phyloP scores from a whole-genome alignment of 1,140 invertebrate species.

The Odontomachus brunneus region DNA sequence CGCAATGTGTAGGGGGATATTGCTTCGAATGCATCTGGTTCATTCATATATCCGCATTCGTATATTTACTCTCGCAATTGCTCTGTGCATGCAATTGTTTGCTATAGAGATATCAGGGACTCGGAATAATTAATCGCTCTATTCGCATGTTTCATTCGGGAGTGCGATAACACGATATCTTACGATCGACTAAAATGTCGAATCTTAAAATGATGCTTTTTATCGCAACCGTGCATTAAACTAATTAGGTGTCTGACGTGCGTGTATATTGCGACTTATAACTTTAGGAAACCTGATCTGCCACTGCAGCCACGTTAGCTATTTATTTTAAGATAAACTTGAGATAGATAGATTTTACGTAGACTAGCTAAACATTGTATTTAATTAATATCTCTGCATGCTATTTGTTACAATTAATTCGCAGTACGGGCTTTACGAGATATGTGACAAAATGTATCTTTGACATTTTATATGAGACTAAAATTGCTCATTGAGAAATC shows the following conservation, averaged over 20 bases:
- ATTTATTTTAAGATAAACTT: too few relatives aligned
- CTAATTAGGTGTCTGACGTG: not conserved
- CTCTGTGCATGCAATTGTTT: not conserved
- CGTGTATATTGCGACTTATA: not conserved
- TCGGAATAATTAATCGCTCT: constrained; percentile 18
- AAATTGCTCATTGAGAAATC: too few relatives aligned
- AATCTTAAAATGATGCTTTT: constrained; percentile 16
- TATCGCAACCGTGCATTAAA: constrained; percentile 1
- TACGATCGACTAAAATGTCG: not conserved
- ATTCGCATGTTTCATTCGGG: not conserved
- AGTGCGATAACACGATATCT: constrained; percentile 6
- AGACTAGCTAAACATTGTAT: too few relatives aligned
- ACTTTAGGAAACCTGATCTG: constrained; percentile 10
- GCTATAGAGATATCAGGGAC: not conserved
- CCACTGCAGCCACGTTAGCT: not conserved
- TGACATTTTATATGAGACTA: too few relatives aligned
- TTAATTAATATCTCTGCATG: too few relatives aligned
- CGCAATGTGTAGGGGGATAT: not conserved
- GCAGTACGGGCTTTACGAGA: too few relatives aligned
- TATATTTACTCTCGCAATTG: constrained; percentile 37
- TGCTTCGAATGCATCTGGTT: not conserved
- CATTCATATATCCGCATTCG: constrained; percentile 1
- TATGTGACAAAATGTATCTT: too few relatives aligned
- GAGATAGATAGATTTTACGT: too few relatives aligned
- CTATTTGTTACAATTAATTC: too few relatives aligned